Evolutionary conservation across 2,797 vertebrate genomes (phyloP), one percentile per base, ranked within the genome.

Genomic region (Scarus forsteni): DNA sequence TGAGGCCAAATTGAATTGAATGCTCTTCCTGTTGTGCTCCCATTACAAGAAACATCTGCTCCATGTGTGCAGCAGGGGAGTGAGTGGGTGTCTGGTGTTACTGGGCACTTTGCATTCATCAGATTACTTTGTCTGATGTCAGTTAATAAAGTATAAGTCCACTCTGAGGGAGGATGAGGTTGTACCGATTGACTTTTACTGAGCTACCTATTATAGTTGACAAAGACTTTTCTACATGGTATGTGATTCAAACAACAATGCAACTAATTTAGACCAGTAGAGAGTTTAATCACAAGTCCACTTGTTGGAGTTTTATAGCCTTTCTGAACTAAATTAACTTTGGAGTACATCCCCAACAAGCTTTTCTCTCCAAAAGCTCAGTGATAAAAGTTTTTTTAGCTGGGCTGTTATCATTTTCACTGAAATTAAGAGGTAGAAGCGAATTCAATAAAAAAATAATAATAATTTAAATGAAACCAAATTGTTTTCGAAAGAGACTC

Each of bases 11-110:
- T 87, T 77, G 81, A 91, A 89, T 88, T 73, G 79, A 85, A 91
- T 91, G 79, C 81, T 82, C 86, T 91, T 92, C 90, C 91, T 90
- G 88, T 88, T 88, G 88, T 73, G 80, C 85, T 88, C 73, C 79
- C 73, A 86, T 92, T 92, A 93, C 62, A 66, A 73, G 84, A 90
- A 91, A 90, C 91, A 92, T 93, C 93, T 94, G 92, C 85, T 86
- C 51, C 52, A 61, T 67, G 69, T 57, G 66, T 64, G 71, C 61
- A 57, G 59, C 60, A 43, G 69, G 67, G 73, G 61, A 76, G 65
- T 49, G 80, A 70, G 70, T 49, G 70, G 60, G 14, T 60, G 76
- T 75, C 60, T 68, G 54, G 70, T 88, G 77, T 79, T 9, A 66
- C 27, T 27, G 80, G 69, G 71, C 76, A 73, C 69, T 79, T 75